Percentiles rank a stretch among this genome's conserved stretches.
These are phyloP conservation scores for Hylaeus volcanicus DNA, from an alignment of 1,140 invertebrate species.

Conservation along the genomic window DNA sequence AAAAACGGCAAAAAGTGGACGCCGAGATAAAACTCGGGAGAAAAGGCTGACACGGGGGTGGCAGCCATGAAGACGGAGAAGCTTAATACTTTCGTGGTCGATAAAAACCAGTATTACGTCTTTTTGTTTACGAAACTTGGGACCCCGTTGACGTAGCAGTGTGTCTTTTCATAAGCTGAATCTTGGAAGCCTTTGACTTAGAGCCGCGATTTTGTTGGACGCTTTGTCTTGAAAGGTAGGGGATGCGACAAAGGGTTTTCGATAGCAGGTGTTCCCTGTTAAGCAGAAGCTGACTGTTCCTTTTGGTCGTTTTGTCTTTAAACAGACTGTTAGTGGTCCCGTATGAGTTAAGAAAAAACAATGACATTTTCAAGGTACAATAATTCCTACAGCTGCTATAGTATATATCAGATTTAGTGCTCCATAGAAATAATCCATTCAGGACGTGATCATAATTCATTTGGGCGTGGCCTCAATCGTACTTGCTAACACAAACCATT, in stretches of 20 bases:
- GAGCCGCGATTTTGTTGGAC: background rate
- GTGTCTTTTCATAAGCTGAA: background rate
- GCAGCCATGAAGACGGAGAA: background rate
- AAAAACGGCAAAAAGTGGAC: background rate
- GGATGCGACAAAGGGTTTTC: background rate
- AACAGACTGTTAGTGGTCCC: too few species aligned
- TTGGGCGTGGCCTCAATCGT: too few species aligned
- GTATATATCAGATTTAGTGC: too few species aligned
- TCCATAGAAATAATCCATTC: too few species aligned
- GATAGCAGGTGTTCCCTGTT: too few species aligned
- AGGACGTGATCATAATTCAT: too few species aligned
- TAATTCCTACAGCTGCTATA: too few species aligned
- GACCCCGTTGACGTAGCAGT: background rate
- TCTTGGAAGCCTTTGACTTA: background rate
- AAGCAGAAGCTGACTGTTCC: too few species aligned
- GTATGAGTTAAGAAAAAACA: too few species aligned
- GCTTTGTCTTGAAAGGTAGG: background rate
- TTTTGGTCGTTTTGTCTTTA: too few species aligned
- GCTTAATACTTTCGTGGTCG: conserved; percentile 29
- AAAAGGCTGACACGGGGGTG: conserved; percentile 22
- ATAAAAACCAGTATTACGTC: conserved; percentile 26
- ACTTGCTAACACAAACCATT: too few species aligned
- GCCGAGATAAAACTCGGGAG: conserved; percentile 27
- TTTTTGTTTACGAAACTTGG: conserved; percentile 24
- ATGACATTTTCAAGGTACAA: too few species aligned